Conservation (phyloP, 2,888 invertebrate genomes). For the Ganaspis brasiliensis region DNA sequence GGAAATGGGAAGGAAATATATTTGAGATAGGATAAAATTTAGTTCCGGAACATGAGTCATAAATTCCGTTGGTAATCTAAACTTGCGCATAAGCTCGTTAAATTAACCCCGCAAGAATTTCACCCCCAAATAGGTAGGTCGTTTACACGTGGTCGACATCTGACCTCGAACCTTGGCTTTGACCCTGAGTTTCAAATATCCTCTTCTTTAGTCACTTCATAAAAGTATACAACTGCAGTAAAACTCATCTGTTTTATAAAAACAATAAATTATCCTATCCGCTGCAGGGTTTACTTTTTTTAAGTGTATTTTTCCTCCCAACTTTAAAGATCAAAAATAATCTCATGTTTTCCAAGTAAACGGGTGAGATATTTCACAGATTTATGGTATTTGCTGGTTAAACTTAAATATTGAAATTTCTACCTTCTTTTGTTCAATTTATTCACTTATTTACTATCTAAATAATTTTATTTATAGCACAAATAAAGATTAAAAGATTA, state of each 20-base stretch:
- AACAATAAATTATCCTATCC: conserved; percentile 26
- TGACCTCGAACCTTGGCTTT: conserved; percentile 45
- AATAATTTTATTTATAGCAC: too few species aligned
- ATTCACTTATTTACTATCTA: too few species aligned
- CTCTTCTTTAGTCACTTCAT: conserved; percentile 1
- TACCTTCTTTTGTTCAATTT: background rate
- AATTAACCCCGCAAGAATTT: conserved; percentile 48
- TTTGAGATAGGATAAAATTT: conserved; percentile 40
- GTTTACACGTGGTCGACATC: conserved; percentile 56
- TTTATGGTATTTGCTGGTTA: conserved; percentile 3
- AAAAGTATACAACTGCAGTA: conserved; percentile 18
- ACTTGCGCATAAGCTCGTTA: conserved; percentile 46
- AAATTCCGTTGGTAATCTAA: conserved; percentile 31
- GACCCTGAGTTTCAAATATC: conserved; percentile 49
- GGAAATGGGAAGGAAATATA: background rate
- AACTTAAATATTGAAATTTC: conserved; percentile 13
- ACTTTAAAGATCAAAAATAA: conserved; percentile 16
- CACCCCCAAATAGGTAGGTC: conserved; percentile 53
- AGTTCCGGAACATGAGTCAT: conserved; percentile 24
- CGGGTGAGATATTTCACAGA: conserved; percentile 8
- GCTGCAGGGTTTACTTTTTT: background rate
- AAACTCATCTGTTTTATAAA: conserved; percentile 11
- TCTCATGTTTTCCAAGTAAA: conserved; percentile 17
- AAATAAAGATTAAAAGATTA: too few species aligned
- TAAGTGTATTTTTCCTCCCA: conserved; percentile 7